Evolutionary conservation across 2,113 vertebrate species (phyloP).

Genomic region (Copsychus sechellarum): DNA sequence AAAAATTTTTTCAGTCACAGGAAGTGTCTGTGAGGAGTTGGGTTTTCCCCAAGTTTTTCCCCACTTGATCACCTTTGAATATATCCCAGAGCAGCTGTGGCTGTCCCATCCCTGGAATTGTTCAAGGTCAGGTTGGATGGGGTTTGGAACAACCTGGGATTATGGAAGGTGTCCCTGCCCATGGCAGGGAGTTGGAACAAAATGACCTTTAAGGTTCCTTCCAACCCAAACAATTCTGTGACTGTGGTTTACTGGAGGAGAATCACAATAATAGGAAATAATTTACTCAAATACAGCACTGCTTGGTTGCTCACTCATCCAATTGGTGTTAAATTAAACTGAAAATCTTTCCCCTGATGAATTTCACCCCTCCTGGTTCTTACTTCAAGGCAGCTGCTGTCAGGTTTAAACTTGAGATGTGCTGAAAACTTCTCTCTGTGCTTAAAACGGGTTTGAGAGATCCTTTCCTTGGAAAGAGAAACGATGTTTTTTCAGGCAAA

Average conservation of each 20-base stretch:
- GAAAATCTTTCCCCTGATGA: rapidly evolving
- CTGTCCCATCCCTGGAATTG: not conserved
- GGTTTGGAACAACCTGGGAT: not conserved
- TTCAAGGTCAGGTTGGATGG: not conserved
- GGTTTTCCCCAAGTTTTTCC: not conserved
- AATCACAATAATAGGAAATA: not conserved
- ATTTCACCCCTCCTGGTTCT: not conserved
- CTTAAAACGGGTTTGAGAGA: not conserved
- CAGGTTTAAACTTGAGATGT: not conserved
- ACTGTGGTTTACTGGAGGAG: not conserved
- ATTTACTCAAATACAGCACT: not conserved
- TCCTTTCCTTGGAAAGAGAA: not conserved
- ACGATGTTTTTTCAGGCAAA: not conserved
- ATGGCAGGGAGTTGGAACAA: not conserved
- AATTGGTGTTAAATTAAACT: not conserved
- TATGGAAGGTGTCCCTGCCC: not conserved
- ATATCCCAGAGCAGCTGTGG: not conserved
- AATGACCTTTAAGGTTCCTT: not conserved
- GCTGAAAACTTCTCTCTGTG: not conserved
- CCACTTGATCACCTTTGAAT: not conserved
- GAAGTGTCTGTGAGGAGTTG: not conserved
- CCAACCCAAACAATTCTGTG: not conserved
- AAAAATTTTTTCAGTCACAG: not conserved
- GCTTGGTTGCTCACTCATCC: not conserved
- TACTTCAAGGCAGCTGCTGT: not conserved